Base-by-base conservation (phyloP, 2,113 vertebrate genomes). In the Bujurquina vittata region DNA sequence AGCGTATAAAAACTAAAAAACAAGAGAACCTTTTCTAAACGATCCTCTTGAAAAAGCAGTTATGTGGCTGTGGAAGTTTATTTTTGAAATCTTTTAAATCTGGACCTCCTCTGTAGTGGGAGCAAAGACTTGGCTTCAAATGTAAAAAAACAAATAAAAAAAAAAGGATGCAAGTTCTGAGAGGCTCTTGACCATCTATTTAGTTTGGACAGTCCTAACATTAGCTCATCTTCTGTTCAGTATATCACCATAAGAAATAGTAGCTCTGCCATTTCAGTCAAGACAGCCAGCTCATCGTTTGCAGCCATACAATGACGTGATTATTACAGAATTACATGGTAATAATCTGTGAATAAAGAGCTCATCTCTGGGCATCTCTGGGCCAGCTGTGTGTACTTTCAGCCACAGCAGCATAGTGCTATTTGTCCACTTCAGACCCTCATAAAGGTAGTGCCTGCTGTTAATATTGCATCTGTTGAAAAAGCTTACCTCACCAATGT, bases 401-500 rank as follows among this genome's bases (percentile, higher is more conserved):
- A 74, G 62, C 22, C 65, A 67, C 54, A 35, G 9, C n/a, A 3
- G 40, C n/a, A 52, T 10, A 43, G 26, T 1, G 49, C 22, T 0
- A 35, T 18, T 85, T 78, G 55, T 12, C n/a, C 12, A 54, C 17
- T 46, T 3, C 4, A 4, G 14, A 54, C 43, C 57, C 20, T 55
- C 35, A 55, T 77, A 2, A 23, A 46, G 22, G 52, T 20, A n/a
- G 43, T 49, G 61, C 46, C 31, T 74, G 58, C 31, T 20, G 58
- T 62, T 52, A 46, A 31, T 3, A n/a, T 40, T 5, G 40, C 0
- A 5, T 67, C 61, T 81, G 83, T 3, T 56, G 29, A 74, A 14
- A 11, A 60, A 2, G 10, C 93, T 35, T 87, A 98, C 98, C 97
- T 98, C 96, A 0, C 96, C 88, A 55, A 98, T 96, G 79, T 99